phyloP scores from a whole-genome alignment of 2,113 vertebrate species.

The Diphyllodes magnificus region DNA sequence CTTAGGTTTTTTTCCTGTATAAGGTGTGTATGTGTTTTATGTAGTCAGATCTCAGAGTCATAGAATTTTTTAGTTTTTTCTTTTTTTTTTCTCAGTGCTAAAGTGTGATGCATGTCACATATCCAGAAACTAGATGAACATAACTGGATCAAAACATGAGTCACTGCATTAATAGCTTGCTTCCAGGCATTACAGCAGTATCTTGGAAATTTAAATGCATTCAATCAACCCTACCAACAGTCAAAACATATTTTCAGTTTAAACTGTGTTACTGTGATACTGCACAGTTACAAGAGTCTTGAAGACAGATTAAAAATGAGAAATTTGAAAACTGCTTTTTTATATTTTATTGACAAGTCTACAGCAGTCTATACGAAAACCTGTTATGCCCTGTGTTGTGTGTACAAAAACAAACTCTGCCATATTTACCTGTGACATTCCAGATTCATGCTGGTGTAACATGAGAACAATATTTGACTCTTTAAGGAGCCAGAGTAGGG shows the following conservation, averaged over 20 bases:
- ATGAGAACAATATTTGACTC: neutral
- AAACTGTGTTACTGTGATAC: neutral
- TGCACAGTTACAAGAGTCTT: neutral
- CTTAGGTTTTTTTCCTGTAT: neutral
- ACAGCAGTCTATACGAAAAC: neutral
- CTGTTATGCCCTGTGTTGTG: neutral
- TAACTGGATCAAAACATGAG: conserved; percentile 10
- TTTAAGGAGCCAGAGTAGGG: neutral
- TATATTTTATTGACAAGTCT: neutral
- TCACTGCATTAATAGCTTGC: neutral
- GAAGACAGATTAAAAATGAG: neutral
- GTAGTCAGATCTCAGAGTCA: neutral
- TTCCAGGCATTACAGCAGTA: neutral
- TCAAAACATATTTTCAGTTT: neutral
- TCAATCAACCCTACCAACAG: neutral
- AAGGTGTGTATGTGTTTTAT: neutral
- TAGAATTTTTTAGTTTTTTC: neutral
- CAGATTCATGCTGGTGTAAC: neutral
- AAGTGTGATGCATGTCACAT: neutral
- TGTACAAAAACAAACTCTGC: neutral
- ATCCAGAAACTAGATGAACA: neutral
- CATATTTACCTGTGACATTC: neutral
- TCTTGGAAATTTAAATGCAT: neutral
- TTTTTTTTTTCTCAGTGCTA: neutral
- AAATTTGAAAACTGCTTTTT: neutral